These are phyloP conservation scores for Brachionus plicatilis DNA, from an alignment of 1,140 invertebrate species.

Conservation along the genomic window DNA sequence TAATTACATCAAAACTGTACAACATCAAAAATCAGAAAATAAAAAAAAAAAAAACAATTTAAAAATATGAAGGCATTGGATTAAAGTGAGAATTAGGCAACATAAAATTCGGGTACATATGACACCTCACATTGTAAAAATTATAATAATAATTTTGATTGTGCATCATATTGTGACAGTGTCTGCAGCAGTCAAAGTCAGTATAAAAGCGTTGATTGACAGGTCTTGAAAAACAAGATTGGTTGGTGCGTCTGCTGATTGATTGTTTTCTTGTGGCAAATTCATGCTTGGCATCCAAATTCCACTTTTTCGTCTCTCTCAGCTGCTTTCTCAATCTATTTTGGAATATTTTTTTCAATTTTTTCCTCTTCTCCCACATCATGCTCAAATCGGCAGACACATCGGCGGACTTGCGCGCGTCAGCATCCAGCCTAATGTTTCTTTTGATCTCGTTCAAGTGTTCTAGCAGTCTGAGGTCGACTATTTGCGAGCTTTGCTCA, in stretches of 20 bases:
- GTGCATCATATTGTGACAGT: neutral
- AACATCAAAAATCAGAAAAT: neutral
- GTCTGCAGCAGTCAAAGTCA: neutral
- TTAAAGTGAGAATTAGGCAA: neutral
- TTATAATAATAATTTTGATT: neutral
- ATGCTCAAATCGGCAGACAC: neutral
- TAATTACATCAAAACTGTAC: neutral
- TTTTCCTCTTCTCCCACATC: neutral
- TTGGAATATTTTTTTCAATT: constrained; percentile 13
- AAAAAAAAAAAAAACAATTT: neutral
- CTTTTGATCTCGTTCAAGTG: constrained; percentile 13
- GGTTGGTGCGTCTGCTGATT: neutral
- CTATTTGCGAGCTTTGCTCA: neutral
- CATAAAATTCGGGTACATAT: neutral
- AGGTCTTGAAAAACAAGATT: neutral
- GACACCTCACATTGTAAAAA: neutral
- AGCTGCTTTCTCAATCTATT: neutral
- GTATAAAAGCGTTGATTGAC: too few species aligned
- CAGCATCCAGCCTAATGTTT: neutral
- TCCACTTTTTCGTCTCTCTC: neutral
- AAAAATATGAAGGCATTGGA: neutral
- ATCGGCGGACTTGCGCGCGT: neutral
- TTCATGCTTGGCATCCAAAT: neutral
- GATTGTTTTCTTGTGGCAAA: neutral
- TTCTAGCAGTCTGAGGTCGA: neutral